Conservation (phyloP, 2,888 invertebrate species). For the Drosophila gaucha region DNA sequence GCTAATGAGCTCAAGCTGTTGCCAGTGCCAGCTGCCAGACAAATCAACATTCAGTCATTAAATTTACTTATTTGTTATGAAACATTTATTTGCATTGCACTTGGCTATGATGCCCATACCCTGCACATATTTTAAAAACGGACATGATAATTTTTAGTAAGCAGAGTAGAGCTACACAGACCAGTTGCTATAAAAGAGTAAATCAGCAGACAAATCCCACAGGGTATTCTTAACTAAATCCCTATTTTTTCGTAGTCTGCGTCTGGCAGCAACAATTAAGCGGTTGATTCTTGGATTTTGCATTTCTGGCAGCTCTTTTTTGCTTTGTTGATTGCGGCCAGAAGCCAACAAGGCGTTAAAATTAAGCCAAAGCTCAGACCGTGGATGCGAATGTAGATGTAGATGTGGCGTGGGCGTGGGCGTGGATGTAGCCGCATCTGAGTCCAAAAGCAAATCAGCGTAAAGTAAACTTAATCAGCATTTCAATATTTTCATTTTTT, state of each 20-base stretch:
- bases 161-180: too few species aligned
- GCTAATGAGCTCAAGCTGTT: conserved; percentile 68
- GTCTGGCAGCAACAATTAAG: conserved; percentile 46
- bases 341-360: conserved; percentile 50
- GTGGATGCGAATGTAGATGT: conserved; percentile 4
- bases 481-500: conserved; percentile 70
- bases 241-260: neutral
- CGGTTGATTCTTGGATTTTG: conserved; percentile 36
- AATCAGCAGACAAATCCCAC: neutral
- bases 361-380: conserved; percentile 40
- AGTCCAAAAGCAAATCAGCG: conserved; percentile 52
- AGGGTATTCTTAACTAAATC: neutral
- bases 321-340: conserved; percentile 71
- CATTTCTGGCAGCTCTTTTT: conserved; percentile 22
- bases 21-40: conserved; percentile 17
- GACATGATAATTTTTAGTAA: neutral
- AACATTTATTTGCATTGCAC: conserved; percentile 37
- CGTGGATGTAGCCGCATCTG: conserved; percentile 17
- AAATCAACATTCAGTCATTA: conserved; percentile 49
- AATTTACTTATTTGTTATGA: conserved; percentile 49
- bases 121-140: neutral
- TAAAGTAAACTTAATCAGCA: conserved; percentile 77
- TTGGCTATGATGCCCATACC: conserved; percentile 20
- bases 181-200: neutral
- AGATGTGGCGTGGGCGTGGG: neutral